Evolutionary conservation across 2,888 invertebrate species (phyloP).

Genomic region (Pristionchus japonicus): DNA sequence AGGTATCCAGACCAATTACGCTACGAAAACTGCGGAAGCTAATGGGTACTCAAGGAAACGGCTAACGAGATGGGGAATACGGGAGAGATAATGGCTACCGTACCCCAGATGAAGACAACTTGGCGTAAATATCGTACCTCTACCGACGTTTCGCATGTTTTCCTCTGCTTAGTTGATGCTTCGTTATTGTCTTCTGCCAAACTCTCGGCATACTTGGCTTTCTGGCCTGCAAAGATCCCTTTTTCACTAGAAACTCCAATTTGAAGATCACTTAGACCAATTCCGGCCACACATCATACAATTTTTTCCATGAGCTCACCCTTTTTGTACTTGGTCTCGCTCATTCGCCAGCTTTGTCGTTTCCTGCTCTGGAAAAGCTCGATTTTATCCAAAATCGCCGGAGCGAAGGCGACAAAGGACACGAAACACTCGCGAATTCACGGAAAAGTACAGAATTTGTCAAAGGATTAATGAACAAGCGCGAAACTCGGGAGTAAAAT

Average conservation of each 20-base stretch:
- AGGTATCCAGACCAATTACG: neutral
- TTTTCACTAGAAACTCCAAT: neutral
- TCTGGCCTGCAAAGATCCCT: constrained; percentile 55
- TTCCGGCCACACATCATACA: neutral
- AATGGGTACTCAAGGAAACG: neutral
- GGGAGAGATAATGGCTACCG: neutral
- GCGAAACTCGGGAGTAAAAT: neutral
- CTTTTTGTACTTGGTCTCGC: constrained; percentile 37
- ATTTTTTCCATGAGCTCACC: neutral
- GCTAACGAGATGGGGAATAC: neutral
- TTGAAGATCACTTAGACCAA: no score
- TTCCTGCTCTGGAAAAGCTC: neutral
- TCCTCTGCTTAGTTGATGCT: constrained; percentile 52
- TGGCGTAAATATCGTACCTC: no score
- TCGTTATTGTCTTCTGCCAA: constrained; percentile 59
- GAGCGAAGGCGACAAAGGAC: neutral
- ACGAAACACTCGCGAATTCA: neutral
- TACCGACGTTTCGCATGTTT: constrained; percentile 61
- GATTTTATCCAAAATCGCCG: neutral
- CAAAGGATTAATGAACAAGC: neutral
- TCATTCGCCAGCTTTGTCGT: neutral
- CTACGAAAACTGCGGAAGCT: neutral
- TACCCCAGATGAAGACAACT: no score
- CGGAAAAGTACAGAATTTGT: neutral
- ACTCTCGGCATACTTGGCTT: constrained; percentile 66